Base-by-base conservation (phyloP, 2,888 invertebrate species). In the Acronicta leporina region DNA sequence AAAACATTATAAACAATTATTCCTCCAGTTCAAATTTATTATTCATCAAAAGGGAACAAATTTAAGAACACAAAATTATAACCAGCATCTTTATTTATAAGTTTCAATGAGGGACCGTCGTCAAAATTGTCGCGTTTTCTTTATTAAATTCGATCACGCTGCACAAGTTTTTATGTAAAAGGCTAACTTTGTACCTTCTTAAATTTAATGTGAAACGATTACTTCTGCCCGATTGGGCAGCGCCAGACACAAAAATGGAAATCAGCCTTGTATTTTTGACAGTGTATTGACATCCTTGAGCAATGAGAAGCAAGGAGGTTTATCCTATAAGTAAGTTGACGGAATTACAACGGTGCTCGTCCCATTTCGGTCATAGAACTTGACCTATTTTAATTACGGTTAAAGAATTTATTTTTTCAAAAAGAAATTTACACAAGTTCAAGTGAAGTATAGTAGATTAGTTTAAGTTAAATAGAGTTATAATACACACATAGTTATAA, bases 1-100 rank as follows among this genome's bases (percentile, higher is more conserved):
- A 55, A n/a, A 60, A 49, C 33, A 51, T 65, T 72, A 27, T 41
- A 55, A 43, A 41, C 43, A 61, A 61, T 69, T 60, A 73, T 52
- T 46, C 41, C 15, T 16, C 27, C 43, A n/a, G 35, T 51, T 49
- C 44, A 56, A 59, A 72, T 59, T 53, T 45, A 56, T 61, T 64
- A 60, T 41, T 41, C 14, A 16, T 27, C 6, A 42, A 43, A 66
- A 52, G 40, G 50, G 30, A 40, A 45, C 47, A 58, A 68, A 59
- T 73, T 74, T 33, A 58, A 62, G 67, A 71, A 67, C 30, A 72
- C 54, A 43, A 62, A 62, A 49, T 42, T 16, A 42, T 59, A 46
- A 48, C 55, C 20, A 14, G 41, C 61, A 73, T 76, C 62, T 73
- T 73, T 77, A 74, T 77, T 73, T 76, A 73, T 68, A 73, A 73